phyloP scores from a whole-genome alignment of 2,797 vertebrate genomes.

The Amniataba percoides region DNA sequence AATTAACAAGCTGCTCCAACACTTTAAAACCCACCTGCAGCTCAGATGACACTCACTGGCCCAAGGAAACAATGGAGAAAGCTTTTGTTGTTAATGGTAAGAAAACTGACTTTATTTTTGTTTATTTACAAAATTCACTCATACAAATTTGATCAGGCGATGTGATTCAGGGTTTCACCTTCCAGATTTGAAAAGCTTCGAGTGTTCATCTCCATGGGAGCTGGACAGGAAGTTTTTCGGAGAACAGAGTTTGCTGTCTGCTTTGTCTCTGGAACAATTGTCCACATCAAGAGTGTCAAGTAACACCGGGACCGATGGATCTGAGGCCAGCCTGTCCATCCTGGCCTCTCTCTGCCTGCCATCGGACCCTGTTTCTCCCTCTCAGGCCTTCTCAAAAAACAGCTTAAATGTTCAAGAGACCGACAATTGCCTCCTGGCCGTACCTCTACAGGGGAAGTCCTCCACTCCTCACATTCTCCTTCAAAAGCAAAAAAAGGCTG shows the following conservation, averaged over 20 bases:
- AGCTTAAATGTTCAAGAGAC: slow-evolving; percentile 45
- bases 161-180: slow-evolving; percentile 9
- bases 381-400: slow-evolving; percentile 28
- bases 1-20: slow-evolving; percentile 59
- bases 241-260: slow-evolving; percentile 75
- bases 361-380: slow-evolving; percentile 58
- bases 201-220: slow-evolving; percentile 73
- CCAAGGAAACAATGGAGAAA: slow-evolving; percentile 59
- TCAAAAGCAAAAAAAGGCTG: slow-evolving; percentile 59
- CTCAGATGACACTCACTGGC: background rate
- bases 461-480: slow-evolving; percentile 83
- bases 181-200: slow-evolving; percentile 74
- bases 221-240: slow-evolving; percentile 77
- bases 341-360: slow-evolving; percentile 51
- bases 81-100: slow-evolving; percentile 56
- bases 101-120: background rate
- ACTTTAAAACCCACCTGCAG: slow-evolving; percentile 61
- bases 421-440: slow-evolving; percentile 21
- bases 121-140: fast-evolving
- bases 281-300: slow-evolving; percentile 59
- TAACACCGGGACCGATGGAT: slow-evolving; percentile 58
- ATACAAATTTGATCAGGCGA: background rate
- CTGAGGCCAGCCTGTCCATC: slow-evolving; percentile 41
- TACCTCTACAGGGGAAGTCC: slow-evolving; percentile 73
- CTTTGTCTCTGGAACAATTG: slow-evolving; percentile 69